Conservation (phyloP, 1,140 invertebrate genomes). For the Pogonomyrmex californicus region DNA sequence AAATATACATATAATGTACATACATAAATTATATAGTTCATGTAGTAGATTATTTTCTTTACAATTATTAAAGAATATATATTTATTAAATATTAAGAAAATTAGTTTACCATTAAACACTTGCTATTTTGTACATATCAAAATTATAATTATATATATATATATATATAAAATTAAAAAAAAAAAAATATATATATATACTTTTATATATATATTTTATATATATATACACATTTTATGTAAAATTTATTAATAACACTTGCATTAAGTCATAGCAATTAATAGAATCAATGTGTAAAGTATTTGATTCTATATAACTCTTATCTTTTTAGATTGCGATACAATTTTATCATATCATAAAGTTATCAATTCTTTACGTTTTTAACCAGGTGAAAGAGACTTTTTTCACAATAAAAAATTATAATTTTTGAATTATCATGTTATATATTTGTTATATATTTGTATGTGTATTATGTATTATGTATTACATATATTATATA, state of each 20-base stretch:
- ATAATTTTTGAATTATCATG: neutral
- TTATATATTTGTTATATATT: neutral
- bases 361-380: neutral
- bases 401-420: neutral
- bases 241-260: conserved; percentile 3
- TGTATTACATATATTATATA: neutral
- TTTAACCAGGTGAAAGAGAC: neutral
- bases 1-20: no score
- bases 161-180: no score
- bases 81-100: no score
- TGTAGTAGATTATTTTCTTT: no score
- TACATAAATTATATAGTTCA: no score
- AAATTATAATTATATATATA: no score
- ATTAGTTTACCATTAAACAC: no score
- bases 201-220: neutral
- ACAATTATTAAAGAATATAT: no score
- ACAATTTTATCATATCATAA: conserved; percentile 1
- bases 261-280: neutral
- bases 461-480: neutral
- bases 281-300: conserved; percentile 1
- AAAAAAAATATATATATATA: no score
- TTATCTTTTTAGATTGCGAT: conserved; percentile 12
- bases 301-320: neutral
- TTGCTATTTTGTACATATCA: no score
- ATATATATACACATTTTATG: neutral